Base-by-base conservation (phyloP, 2,113 vertebrate species). In the Phylloscopus trochiloides region DNA sequence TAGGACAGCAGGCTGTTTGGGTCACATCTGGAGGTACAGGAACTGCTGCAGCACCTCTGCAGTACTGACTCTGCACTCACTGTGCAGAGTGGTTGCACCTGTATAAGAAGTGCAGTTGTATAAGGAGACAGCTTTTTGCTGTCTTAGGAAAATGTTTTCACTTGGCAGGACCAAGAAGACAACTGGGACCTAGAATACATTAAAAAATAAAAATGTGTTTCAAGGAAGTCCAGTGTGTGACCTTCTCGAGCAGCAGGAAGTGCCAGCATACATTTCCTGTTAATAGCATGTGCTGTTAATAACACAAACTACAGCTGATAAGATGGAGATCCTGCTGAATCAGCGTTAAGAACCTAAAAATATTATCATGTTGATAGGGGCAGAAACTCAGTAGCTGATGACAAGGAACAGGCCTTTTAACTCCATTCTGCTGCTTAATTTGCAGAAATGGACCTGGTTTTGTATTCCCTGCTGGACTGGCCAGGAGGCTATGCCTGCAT, bases 401-500 rank as follows among this genome's bases (percentile, higher is more conserved):
- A 51, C 32, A 79, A 5, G 22, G 12, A 68, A 67, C 3, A 19
- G 17, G 55, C 17, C n/a, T 81, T 80, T 80, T 59, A 51, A 45
- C 24, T 70, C 40, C 20, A 17, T 76, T 78, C 52, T 45, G 3
- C 67, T 70, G 29, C 45, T 42, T 57, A 34, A 40, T 79, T 76
- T 76, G 47, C n/a, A 50, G 47, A 85, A 84, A 87, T 2, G 29
- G 48, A 48, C 11, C 11, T 1, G 2, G 48, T 26, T 42, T n/a
- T 55, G 3, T 10, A 47, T 47, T 74, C 87, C 43, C 66, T 76
- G 45, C 36, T 28, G 28, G 48, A 29, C 52, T 47, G 68, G 26
- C 10, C 47, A 73, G 38, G n/a, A 26, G 17, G 10, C 18, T 13
- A 5, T 0, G 0, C 14, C 58, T 43, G 40, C 52, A 47, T 1